Base-by-base conservation (phyloP, 2,888 invertebrate genomes). In the Seira sanloemensis region DNA sequence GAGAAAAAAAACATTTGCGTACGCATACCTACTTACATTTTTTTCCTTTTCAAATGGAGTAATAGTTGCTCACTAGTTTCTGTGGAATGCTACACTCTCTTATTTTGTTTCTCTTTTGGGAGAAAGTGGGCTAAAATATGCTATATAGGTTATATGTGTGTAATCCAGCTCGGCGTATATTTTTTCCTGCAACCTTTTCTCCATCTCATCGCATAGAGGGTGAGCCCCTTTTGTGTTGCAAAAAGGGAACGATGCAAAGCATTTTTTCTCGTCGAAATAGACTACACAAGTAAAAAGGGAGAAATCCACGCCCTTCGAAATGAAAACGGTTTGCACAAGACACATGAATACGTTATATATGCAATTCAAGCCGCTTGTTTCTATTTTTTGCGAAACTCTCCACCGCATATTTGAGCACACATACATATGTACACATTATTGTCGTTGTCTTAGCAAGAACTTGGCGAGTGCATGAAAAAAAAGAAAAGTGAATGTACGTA, bases 11-110 rank as follows among this genome's bases (percentile, higher is more conserved):
- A n/a, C n/a, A n/a, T n/a, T n/a, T n/a, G n/a, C n/a, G n/a, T n/a
- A n/a, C n/a, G n/a, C 19, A 62, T 62, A 62, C 7, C 9, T 23
- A 62, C 62, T n/a, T 50, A 46, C 7, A 24, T 7, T 19, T 16
- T 71, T 46, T 58, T 26, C 18, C 62, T 54, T 46, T 9, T 46
- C 18, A 72, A 18, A 46, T 21, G 62, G 21, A 37, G 25, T 58
- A 72, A 72, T 58, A 72, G 72, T 25, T 58, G 58, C 58, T 72
- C n/a, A 72, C 58, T 50, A 37, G 24, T 25, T n/a, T n/a, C n/a
- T n/a, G n/a, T n/a, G n/a, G n/a, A n/a, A 37, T 37, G 12, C 37
- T 37, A 4, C 37, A 50, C 50, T 16, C 37, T 37, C 12, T 37
- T 50, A 50, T 18, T 50, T 50, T 12, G 50, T 12, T 2, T 18